These are phyloP conservation scores for Oasisia sp. DNA, from an alignment of 2,888 invertebrate species.

Conservation along the genomic window DNA sequence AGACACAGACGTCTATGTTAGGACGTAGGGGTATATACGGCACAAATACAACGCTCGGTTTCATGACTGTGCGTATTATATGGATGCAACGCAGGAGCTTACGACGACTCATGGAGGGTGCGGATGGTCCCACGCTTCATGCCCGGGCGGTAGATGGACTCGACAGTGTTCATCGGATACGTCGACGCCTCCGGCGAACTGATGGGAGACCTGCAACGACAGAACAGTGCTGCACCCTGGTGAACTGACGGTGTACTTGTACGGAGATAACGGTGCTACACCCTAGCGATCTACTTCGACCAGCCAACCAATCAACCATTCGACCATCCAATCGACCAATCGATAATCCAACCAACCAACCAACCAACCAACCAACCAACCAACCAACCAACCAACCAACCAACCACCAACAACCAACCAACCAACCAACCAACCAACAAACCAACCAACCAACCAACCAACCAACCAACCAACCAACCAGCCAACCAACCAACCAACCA, in stretches of 20 bases:
- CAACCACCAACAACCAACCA: no score
- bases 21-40: no score
- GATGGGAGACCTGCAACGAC: background rate
- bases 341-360: no score
- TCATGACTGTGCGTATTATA: background rate
- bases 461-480: no score
- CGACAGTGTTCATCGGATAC: background rate
- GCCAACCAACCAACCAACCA: no score
- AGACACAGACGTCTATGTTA: no score
- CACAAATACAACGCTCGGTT: background rate
- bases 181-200: background rate
- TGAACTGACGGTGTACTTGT: background rate
- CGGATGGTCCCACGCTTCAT: slow-evolving; percentile 54
- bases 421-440: no score
- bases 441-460: no score
- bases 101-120: slow-evolving; percentile 61
- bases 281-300: background rate
- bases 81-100: slow-evolving; percentile 30
- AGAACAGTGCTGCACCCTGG: background rate
- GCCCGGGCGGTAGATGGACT: slow-evolving; percentile 39
- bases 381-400: no score
- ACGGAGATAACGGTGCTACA: background rate
- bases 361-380: no score
- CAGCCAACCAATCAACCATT: no score
- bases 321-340: no score